Evolutionary conservation across 2,113 vertebrate genomes (phyloP).

Genomic region (Neogale vison): DNA sequence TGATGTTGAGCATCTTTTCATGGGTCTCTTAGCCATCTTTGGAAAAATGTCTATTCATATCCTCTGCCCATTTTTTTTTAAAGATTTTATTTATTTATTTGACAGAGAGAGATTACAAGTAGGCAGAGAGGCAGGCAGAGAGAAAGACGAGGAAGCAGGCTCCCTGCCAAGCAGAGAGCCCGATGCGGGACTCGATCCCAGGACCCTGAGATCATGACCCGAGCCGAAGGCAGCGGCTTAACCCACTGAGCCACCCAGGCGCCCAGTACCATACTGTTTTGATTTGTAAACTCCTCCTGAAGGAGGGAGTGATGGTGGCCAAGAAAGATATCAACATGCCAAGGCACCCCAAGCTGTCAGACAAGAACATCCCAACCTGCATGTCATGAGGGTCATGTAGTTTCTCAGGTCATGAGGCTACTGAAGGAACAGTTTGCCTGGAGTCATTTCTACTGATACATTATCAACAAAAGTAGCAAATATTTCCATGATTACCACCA

Average conservation of each 20-base stretch:
- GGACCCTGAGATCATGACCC: too few relatives aligned
- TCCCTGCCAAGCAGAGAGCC: too few relatives aligned
- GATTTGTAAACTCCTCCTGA: neutral
- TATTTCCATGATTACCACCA: constrained; percentile 91
- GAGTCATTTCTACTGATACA: constrained; percentile 94
- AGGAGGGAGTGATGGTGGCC: neutral
- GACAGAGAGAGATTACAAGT: too few relatives aligned
- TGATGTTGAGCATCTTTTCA: neutral
- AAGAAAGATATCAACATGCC: neutral
- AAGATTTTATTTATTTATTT: too few relatives aligned
- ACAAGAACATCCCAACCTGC: neutral
- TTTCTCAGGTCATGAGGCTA: constrained; percentile 80
- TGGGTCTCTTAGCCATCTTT: neutral
- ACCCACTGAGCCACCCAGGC: too few relatives aligned
- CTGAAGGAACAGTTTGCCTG: constrained; percentile 95
- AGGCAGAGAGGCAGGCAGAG: too few relatives aligned
- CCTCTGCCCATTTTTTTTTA: neutral
- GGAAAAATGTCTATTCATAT: neutral
- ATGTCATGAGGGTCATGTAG: neutral
- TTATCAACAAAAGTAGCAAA: constrained; percentile 94
- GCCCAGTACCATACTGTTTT: neutral
- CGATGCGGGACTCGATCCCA: too few relatives aligned
- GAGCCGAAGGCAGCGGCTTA: too few relatives aligned
- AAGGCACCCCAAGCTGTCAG: neutral
- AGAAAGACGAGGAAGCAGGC: too few relatives aligned